A percentile compares a stretch with the other conserved stretches of the same genome.
Conservation (phyloP, 2,797 vertebrate species). For the Phalloptychus januarius region DNA sequence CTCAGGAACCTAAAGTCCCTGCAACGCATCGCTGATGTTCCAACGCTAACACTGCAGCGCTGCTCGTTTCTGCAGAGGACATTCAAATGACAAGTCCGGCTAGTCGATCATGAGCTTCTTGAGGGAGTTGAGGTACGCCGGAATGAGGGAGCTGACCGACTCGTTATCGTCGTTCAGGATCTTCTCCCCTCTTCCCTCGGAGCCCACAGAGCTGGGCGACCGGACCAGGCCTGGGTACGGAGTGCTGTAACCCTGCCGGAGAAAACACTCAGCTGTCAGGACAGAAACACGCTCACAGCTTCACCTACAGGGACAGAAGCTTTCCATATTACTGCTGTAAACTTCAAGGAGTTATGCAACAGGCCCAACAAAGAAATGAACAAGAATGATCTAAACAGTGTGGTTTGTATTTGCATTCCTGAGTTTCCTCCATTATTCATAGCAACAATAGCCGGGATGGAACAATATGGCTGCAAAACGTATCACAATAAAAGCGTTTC, state of each 20-base stretch:
- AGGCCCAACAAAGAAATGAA: neutral
- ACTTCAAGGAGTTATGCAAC: neutral
- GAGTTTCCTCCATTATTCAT: neutral
- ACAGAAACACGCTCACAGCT: neutral
- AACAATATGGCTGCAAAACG: neutral
- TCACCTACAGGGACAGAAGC: neutral
- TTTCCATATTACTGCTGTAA: neutral
- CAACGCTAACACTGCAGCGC: neutral
- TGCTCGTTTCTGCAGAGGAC: neutral
- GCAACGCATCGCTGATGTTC: neutral
- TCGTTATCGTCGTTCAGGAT: conserved; percentile 80
- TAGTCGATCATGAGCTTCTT: conserved; percentile 87
- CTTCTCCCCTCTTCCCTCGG: conserved; percentile 83
- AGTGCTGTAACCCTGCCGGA: conserved; percentile 83
- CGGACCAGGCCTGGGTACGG: conserved; percentile 76
- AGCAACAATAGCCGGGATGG: neutral
- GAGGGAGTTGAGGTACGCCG: conserved; percentile 84
- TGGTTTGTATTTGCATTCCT: neutral
- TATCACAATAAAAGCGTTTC: no score
- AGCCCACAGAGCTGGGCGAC: conserved; percentile 82
- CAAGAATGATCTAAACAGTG: neutral
- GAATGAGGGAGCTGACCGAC: conserved; percentile 84
- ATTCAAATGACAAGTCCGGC: neutral
- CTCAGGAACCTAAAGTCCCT: neutral
- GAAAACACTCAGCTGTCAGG: neutral